Evolutionary conservation across 2,113 vertebrate genomes (phyloP), one percentile per base, ranked within the genome.

Genomic region (Balaeniceps rex): DNA sequence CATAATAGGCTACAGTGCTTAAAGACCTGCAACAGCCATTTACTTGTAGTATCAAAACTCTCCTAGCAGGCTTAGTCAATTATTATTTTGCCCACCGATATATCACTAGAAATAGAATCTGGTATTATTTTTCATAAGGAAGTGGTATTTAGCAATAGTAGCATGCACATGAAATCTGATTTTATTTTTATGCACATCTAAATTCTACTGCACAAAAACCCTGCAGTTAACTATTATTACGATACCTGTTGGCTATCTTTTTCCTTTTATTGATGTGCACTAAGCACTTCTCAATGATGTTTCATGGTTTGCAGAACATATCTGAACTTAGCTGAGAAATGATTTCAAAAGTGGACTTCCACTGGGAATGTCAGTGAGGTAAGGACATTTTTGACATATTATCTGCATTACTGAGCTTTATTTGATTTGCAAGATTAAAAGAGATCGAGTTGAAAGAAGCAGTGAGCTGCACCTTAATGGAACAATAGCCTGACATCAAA

Each of bases 391-490:
- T 96, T 96, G 93, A 93, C 93, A 96, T 71, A 94, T 65, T 95
- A 83, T 96, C 90, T 96, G 88, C 88, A 96, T 97, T 98, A 81
- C 84, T 96, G 95, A 98, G 89, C 70, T 94, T 97, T 97, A 95
- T 97, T 98, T 96, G 95, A 96, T 97, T 97, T 97, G 86, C 60
- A 97, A 91, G 86, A 97, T 97, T 97, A 95, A 96, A 97, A 87
- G 90, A 79, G 66, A 90, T 93, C 91, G 74, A 90, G 84, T 82
- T 80, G 49, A 97, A 95, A 96, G 68, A 96, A 96, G 70, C 78
- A 88, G 76, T 87, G 90, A 97, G 88, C 93, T 98, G 75, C 79
- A 94, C 91, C 79, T 89, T 91, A 87, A 90, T 90, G 91, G 94
- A 97, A 97, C 71, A 96, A 95, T 49, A 92, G 42, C 72, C 65